Base-by-base conservation (phyloP, 2,113 vertebrate species). In the Centropus unirufus region DNA sequence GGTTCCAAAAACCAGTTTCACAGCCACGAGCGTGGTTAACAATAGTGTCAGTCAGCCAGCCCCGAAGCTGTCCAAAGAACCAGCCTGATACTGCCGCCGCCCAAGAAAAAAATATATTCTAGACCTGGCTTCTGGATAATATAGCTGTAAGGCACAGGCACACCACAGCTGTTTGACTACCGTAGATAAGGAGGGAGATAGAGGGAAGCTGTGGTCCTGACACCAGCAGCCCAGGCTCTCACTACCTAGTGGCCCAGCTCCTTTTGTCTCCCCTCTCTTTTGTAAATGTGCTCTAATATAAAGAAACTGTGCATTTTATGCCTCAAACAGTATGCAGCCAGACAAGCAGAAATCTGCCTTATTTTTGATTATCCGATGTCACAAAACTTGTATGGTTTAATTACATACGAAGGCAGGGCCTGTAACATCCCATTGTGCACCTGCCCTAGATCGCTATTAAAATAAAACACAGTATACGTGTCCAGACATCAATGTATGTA, bases 71-170 rank as follows among this genome's bases (percentile, higher is more conserved):
- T 83, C 95, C 96, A 90, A 84, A 94, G 96, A 89, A 75, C 66
- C 87, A 97, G 95, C 70, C 94, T 94, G 90, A 94, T 84, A 96
- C 79, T 92, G 95, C 93, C 92, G 92, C 87, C 21, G 74, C 72
- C 73, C 46, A 67, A 94, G 77, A 63, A 93, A 87, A 87, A 90
- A 96, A 89, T 64, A 62, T 63, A 97, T 93, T 95, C 95, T 83
- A 92, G 92, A 95, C 88, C 90, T 92, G 89, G 85, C 68, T 95
- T 96, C 95, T 90, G 92, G 95, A 92, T 97, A 98, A 98, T 96
- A 97, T 83, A 98, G 95, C 96, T 97, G 97, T 97, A 97, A 98
- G 94, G 94, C 94, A 97, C 91, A 62, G 95, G 93, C 96, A 95
- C 95, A 92, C 57, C 88, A 93, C 89, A 96, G 97, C 78, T 96